Evolutionary conservation across 2,888 invertebrate genomes (phyloP).

Genomic region (Oligia strigilis): DNA sequence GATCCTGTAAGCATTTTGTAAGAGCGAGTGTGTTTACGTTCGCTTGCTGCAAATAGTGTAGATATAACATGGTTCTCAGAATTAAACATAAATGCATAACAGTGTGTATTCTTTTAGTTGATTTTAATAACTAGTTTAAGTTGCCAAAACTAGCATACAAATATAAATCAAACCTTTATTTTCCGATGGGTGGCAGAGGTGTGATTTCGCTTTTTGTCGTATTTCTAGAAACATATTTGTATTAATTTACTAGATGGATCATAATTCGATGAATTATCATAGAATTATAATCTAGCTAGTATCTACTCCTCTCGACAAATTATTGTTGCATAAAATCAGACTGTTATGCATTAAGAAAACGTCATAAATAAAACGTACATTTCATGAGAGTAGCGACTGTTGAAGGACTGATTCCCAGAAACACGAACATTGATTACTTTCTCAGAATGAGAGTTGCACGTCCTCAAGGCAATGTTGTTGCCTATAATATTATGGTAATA

Average conservation of each 20-base stretch:
- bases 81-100: not conserved
- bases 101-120: not conserved
- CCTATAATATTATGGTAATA: slow-evolving; percentile 32
- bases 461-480: slow-evolving; percentile 20
- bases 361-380: not conserved
- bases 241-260: not conserved
- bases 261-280: not conserved
- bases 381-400: not conserved
- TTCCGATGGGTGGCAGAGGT: no score
- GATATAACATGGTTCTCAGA: not conserved
- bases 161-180: not conserved
- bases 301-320: not conserved
- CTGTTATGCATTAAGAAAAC: not conserved
- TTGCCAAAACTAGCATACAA: not conserved
- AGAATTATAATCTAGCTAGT: not conserved
- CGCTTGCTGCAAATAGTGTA: not conserved
- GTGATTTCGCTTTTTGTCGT: not conserved
- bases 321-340: not conserved
- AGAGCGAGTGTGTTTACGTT: slow-evolving; percentile 27
- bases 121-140: not conserved
- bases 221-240: not conserved
- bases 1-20: slow-evolving; percentile 44
- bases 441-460: not conserved
- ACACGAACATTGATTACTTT: not conserved
- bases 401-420: not conserved